Evolutionary conservation across 2,888 invertebrate genomes (phyloP), one percentile per base, ranked within the genome.

Genomic region (Ganaspis brasiliensis): DNA sequence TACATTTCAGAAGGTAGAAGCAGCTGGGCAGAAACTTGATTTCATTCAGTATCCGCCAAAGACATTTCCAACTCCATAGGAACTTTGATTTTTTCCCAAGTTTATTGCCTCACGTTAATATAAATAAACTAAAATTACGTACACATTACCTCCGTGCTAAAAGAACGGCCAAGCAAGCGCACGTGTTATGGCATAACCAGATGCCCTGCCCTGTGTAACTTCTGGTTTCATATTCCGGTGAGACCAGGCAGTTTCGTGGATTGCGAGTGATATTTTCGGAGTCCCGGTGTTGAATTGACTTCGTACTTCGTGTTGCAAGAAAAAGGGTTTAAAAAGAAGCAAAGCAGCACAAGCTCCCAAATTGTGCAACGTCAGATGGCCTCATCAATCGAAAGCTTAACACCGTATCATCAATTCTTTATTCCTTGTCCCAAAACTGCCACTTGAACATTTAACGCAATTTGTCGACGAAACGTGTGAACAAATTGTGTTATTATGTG

Each of bases 141-240:
- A 74, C 45, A 40, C 45, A 70, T 74, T 77, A 81, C 77, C 77
- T 77, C 73, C 76, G 74, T 77, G 73, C 45, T 79, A 78, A 52
- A 75, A 75, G 74, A 79, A 77, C 63, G 56, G 19, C 16, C 8
- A 52, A 52, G 19, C 19, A 19, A 52, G 77, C 83, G 84, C 87
- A 85, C 88, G 85, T 88, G 87, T 87, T 88, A 84, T 88, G 87
- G 87, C 85, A 86, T 88, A 88, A 77, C 87, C 89, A 89, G 89
- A 89, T 89, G 89, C 88, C 87, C 84, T 83, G 21, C 82, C 79
- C 75, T 81, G 81, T 77, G 85, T 85, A 87, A 88, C 88, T 88
- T 87, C 86, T 88, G 86, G 85, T 87, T 85, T 88, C 87, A 80
- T 88, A 85, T 87, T 85, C 85, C 84, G 72, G 74, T 78, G 77